A percentile compares a stretch with the other conserved stretches of the same genome.
Evolutionary conservation across 2,888 invertebrate genomes (phyloP).

Genomic region (Drosophila differens): DNA sequence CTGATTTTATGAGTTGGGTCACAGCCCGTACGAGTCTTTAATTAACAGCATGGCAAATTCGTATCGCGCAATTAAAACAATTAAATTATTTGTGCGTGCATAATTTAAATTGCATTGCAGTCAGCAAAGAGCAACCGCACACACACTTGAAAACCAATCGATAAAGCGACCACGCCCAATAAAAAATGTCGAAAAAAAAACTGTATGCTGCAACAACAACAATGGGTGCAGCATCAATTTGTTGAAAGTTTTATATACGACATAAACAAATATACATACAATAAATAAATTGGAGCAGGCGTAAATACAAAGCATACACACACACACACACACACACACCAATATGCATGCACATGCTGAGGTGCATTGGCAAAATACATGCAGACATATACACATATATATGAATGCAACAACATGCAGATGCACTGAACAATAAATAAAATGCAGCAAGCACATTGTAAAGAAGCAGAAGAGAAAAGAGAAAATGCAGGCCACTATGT

Average conservation of each 20-base stretch:
- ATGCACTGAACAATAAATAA: constrained; percentile 75
- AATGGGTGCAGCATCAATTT: constrained; percentile 58
- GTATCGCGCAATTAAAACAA: constrained; percentile 71
- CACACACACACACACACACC: constrained; percentile 13
- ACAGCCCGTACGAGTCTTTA: constrained; percentile 44
- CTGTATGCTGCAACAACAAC: constrained; percentile 36
- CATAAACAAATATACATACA: constrained; percentile 75
- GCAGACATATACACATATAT: constrained; percentile 21
- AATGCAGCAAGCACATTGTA: constrained; percentile 74
- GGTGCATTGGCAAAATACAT: constrained; percentile 60
- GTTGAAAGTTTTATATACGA: constrained; percentile 65
- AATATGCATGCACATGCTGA: constrained; percentile 20
- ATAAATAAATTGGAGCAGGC: constrained; percentile 79
- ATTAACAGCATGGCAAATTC: constrained; percentile 64
- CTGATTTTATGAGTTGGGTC: constrained; percentile 31
- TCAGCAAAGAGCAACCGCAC: constrained; percentile 28
- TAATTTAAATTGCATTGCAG: constrained; percentile 74
- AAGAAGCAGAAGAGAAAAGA: constrained; percentile 51
- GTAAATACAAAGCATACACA: constrained; percentile 66
- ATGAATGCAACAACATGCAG: constrained; percentile 61
- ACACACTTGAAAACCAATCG: constrained; percentile 68
- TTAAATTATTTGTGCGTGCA: constrained; percentile 78
- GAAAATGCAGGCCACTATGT: constrained; percentile 40
- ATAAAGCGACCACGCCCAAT: constrained; percentile 75
- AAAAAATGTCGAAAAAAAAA: constrained; percentile 66